Evolutionary conservation across 2,113 vertebrate species (phyloP).

Genomic region (Pseudorasbora parva): DNA sequence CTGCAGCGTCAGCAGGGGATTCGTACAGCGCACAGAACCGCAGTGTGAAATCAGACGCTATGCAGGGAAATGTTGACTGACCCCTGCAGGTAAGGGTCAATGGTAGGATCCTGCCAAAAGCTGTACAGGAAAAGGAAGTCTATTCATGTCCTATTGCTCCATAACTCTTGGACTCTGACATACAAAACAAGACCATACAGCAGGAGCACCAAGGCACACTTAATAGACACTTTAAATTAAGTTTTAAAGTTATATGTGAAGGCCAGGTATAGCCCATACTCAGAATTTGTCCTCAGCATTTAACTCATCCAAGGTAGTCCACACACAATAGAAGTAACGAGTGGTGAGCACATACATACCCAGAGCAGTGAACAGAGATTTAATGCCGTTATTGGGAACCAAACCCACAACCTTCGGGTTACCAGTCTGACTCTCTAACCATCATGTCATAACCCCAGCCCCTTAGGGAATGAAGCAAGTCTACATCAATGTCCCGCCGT

Average conservation of each 20-base stretch:
- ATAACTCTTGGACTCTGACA: slow-evolving; percentile 46
- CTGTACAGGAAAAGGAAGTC: slow-evolving; percentile 44
- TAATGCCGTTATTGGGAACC: too few relatives aligned
- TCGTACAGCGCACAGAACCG: slow-evolving; percentile 13
- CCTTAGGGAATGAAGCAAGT: not conserved
- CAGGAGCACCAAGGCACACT: slow-evolving; percentile 35
- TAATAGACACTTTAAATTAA: not conserved
- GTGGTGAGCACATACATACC: too few relatives aligned
- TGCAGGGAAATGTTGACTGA: slow-evolving; percentile 51
- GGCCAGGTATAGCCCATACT: too few relatives aligned
- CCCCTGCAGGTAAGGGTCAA: slow-evolving; percentile 55
- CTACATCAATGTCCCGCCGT: not conserved
- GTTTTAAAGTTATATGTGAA: too few relatives aligned
- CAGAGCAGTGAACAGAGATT: too few relatives aligned
- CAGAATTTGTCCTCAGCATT: too few relatives aligned
- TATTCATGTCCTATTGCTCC: slow-evolving; percentile 50
- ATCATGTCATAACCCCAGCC: too few relatives aligned
- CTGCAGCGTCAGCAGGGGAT: slow-evolving; percentile 16
- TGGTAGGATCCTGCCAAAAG: slow-evolving; percentile 51
- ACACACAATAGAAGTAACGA: too few relatives aligned
- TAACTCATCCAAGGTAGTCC: too few relatives aligned
- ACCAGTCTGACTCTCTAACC: too few relatives aligned
- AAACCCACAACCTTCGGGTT: too few relatives aligned
- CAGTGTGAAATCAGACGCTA: slow-evolving; percentile 44
- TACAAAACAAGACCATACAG: slow-evolving; percentile 40